Evolutionary conservation across 1,140 invertebrate genomes (phyloP).

Genomic region (Helicoverpa zea): DNA sequence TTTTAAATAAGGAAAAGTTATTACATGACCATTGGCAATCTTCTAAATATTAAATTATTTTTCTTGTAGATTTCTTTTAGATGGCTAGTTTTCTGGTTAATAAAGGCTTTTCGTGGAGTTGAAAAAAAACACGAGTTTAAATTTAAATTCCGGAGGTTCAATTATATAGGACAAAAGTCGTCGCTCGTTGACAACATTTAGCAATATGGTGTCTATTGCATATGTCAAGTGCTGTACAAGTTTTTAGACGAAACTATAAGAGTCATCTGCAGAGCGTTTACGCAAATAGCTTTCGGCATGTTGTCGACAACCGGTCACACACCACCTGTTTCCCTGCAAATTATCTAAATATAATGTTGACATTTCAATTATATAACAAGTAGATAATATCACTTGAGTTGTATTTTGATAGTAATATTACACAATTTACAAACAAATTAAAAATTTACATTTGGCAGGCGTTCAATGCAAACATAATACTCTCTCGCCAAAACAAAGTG

Average conservation of each 20-base stretch:
- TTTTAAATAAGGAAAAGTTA: conserved; percentile 4
- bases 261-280: conserved; percentile 47
- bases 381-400: not conserved
- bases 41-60: too few species aligned
- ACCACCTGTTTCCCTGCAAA: conserved; percentile 33
- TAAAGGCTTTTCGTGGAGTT: not conserved
- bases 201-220: conserved; percentile 31
- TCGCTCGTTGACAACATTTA: conserved; percentile 33
- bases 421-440: not conserved
- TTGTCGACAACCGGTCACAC: conserved; percentile 32
- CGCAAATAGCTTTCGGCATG: conserved; percentile 45
- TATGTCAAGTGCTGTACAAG: conserved; percentile 30
- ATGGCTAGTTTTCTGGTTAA: too few species aligned
- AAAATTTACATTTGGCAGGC: not conserved
- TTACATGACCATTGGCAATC: not conserved
- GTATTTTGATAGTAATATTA: conserved; percentile 10
- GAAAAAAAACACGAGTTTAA: not conserved
- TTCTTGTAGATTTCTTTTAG: too few species aligned
- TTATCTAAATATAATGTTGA: conserved; percentile 36
- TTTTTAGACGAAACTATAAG: conserved; percentile 34
- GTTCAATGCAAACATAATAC: not conserved
- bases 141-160: conserved; percentile 2
- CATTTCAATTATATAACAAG: conserved; percentile 27
- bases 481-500: not conserved
- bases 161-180: not conserved